phyloP scores from a whole-genome alignment of 2,113 vertebrate species.

The Strigops habroptila region DNA sequence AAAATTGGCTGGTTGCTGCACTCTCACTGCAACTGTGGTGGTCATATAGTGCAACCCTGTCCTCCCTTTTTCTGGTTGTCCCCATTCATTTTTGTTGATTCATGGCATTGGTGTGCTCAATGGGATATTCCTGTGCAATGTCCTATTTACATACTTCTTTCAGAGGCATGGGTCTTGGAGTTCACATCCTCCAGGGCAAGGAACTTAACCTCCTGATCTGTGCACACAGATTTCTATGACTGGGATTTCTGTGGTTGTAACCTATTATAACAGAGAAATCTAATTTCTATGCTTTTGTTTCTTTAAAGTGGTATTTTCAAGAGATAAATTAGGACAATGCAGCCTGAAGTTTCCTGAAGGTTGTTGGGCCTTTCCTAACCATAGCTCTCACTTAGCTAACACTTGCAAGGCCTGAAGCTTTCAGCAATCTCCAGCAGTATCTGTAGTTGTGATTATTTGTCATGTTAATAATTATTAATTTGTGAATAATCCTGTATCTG shows the following conservation, averaged over 20 bases:
- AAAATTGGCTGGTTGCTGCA: not conserved
- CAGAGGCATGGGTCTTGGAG: not conserved
- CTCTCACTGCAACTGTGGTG: not conserved
- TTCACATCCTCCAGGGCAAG: not conserved
- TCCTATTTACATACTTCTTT: not conserved
- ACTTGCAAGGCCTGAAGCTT: not conserved
- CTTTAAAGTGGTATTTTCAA: not conserved
- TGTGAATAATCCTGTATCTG: not conserved
- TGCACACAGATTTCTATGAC: not conserved
- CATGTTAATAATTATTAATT: not conserved
- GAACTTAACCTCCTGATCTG: not conserved
- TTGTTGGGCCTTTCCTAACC: not conserved
- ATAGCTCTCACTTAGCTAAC: not conserved
- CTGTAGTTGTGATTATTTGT: not conserved
- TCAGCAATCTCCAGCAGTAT: not conserved
- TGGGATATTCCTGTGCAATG: not conserved
- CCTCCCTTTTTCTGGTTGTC: not conserved
- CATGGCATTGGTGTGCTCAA: not conserved
- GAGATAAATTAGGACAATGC: not conserved
- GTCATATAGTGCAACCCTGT: not conserved
- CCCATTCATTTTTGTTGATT: not conserved
- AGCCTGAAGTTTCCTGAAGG: not conserved
- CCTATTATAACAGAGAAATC: not conserved
- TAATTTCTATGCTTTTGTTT: not conserved
- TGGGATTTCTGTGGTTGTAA: not conserved